Base-by-base conservation (phyloP, 2,888 invertebrate species). In the Drosophila macrospina region DNA sequence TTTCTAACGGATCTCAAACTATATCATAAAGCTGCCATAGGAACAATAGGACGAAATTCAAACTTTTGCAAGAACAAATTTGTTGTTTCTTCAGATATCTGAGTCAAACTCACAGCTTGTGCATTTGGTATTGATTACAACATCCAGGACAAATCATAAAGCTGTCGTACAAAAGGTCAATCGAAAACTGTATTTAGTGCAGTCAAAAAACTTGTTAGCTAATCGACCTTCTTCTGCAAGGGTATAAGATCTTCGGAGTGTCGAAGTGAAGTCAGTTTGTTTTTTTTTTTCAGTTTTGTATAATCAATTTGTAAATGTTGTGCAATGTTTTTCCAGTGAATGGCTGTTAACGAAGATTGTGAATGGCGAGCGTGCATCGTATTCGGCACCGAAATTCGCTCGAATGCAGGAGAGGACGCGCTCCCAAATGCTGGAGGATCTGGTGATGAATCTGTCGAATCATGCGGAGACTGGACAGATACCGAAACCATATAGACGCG, bases 401-500 rank as follows among this genome's bases (percentile, higher is more conserved):
- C 93, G 98, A 79, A 98, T 98, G 98, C 97, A 98, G 91, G 98
- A 98, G 89, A 93, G 98, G 67, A 98, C 98, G 0, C 94, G 98
- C 34, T 97, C 96, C 70, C 98, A 98, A 92, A 98, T 98, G 98
- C 93, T 98, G 34, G 98, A 98, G 92, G 98, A 98, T 90, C 96
- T 98, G 68, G 98, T 98, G 7, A 97, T 97, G 76, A 98, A 98
- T 93, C 93, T 98, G 81, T 97, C 97, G 80, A 98, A 98, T 92
- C 98, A 98, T 90, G 97, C 97, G 0, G 98, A 98, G 93, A 98
- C 98, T 42, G 98, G 98, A 67, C 97, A 98, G 93, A 98, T 98
- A 92, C 98, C 98, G 8, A 98, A 98, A 93, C 98, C 98, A 24
- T 98, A 98, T 91, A 94, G 97, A 92, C 94, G 95, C 93, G 96